Conservation (phyloP, 2,888 invertebrate species). For the Erebia epiphron region DNA sequence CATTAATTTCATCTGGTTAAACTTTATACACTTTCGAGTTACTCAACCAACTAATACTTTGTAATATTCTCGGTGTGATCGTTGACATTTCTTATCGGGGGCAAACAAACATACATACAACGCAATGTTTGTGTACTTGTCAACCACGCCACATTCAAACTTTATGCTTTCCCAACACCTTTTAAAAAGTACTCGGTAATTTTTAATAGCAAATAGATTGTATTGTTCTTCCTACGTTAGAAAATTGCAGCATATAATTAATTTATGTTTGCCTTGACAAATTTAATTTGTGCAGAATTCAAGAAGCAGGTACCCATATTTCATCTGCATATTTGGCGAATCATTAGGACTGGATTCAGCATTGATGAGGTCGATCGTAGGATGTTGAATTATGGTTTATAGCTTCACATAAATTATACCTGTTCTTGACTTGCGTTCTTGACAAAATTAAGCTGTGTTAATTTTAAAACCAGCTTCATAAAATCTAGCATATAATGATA, state of each 20-base stretch:
- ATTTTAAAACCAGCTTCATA: neutral
- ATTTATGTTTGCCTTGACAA: constrained; percentile 6
- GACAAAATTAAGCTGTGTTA: neutral
- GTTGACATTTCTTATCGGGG: neutral
- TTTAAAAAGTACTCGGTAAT: neutral
- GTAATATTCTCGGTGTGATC: neutral
- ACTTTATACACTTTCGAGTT: constrained; percentile 1
- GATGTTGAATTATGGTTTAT: constrained; percentile 5
- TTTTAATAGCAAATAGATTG: neutral
- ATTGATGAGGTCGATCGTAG: constrained; percentile 18
- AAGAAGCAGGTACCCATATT: constrained; percentile 1
- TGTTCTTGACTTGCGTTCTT: neutral
- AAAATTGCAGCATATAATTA: constrained; percentile 1
- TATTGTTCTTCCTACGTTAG: constrained; percentile 16
- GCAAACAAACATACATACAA: constrained; percentile 1
- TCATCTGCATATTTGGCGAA: constrained; percentile 11
- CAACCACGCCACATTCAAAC: neutral
- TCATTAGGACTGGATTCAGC: neutral
- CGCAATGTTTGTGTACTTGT: constrained; percentile 7
- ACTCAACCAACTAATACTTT: neutral
- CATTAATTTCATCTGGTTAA: too few species aligned
- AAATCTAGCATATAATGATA: too few species aligned
- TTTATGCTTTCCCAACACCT: neutral
- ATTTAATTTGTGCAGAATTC: constrained; percentile 1
- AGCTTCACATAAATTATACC: neutral